Base-by-base conservation (phyloP, 1,140 invertebrate species). In the Ips nitidus region DNA sequence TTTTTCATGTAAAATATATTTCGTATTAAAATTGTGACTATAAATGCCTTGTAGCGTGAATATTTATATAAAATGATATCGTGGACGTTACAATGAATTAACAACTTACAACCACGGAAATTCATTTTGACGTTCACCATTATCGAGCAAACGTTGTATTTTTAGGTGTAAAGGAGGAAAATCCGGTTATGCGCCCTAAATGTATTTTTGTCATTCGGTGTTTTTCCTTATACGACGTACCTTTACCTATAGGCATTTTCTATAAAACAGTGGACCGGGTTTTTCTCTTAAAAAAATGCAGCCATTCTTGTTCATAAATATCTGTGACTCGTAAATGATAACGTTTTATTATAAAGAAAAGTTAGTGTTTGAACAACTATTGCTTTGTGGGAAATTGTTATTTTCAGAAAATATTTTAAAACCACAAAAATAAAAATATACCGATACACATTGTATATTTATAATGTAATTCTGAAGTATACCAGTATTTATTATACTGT, bases 351-450 rank as follows among this genome's bases (percentile, higher is more conserved):
- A 74, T 71, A 71, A 75, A 72, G 62, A 70, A 74, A 58, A 78
- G 77, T 79, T 80, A 78, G 78, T 80, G 80, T 81, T 81, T 81
- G 80, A 81, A 78, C 78, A 77, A 78, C 77, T 72, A 72, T 74
- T 79, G 80, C 80, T 81, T 81, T 81, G 80, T 81, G 80, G 80
- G 80, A 80, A 81, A 81, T 81, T 81, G 80, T 81, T 81, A 81
- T 81, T 81, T 81, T 81, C 78, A 81, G 79, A 80, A 80, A 81
- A 80, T 79, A 80, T 81, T 79, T 81, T 81, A 79, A 80, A 80
- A 79, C 71, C 76, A 76, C 75, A 79, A 80, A 80, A 81, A 76
- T 76, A 76, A 76, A 77, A 80, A 78, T 77, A 79, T 80, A 77
- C 78, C 77, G 72, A 80, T 81, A 81, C 78, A 81, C 79, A 81